phyloP scores from a whole-genome alignment of 2,797 vertebrate genomes.

The Paramormyrops hopkinsi region DNA sequence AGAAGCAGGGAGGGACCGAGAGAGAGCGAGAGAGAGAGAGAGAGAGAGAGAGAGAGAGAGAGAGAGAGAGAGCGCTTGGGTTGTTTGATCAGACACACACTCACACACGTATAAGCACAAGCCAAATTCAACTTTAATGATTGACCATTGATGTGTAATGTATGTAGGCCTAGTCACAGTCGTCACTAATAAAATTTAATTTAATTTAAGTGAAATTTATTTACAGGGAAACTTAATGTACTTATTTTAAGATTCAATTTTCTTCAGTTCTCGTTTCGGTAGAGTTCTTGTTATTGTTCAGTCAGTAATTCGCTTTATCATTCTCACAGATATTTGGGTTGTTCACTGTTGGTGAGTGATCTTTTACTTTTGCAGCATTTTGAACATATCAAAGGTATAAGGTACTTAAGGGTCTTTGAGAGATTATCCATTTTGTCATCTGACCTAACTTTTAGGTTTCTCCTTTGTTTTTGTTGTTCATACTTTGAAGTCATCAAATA shows the following conservation, averaged over 20 bases:
- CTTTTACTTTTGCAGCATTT: not conserved
- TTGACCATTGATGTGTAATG: not conserved
- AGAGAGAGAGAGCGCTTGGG: not conserved
- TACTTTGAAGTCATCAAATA: not conserved
- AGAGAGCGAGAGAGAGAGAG: not conserved
- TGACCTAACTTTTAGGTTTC: not conserved
- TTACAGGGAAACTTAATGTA: not conserved
- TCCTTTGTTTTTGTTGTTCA: not conserved
- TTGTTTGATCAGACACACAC: not conserved
- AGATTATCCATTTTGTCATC: not conserved
- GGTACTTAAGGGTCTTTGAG: not conserved
- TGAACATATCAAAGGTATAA: not conserved
- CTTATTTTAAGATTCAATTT: not conserved
- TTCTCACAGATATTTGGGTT: not conserved
- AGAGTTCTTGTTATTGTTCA: not conserved
- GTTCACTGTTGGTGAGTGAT: not conserved
- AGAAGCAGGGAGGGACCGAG: constrained; percentile 20
- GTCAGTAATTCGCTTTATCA: not conserved
- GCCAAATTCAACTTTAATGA: not conserved
- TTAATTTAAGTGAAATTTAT: not conserved
- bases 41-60: not conserved
- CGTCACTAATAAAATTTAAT: not conserved
- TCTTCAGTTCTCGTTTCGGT: not conserved
- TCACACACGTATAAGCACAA: not conserved
- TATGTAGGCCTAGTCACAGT: not conserved